Base-by-base conservation (phyloP, 2,888 invertebrate species). In the Eretmocerus hayati region DNA sequence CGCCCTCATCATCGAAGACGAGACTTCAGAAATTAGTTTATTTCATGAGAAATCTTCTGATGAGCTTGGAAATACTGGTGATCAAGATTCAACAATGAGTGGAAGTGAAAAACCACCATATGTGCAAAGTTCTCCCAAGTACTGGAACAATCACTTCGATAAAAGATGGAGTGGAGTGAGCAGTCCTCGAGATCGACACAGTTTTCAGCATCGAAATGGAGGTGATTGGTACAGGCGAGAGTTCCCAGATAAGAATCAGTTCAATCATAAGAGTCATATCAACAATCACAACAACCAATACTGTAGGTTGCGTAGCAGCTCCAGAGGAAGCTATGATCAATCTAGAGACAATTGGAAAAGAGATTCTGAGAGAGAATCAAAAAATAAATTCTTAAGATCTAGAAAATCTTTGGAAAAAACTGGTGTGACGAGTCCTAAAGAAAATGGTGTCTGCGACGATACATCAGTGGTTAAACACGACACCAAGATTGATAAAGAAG, bases 31-130 rank as follows among this genome's bases (percentile, higher is more conserved):
- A 16, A 48, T 49, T 22, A 42, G 33, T 48, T 33, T 11, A 15
- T 21, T 37, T 22, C 30, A 49, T 18, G 43, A 48, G 5, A 39
- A 39, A 4, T 22, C 23, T 22, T 15, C 5, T 6, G 36, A 36
- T n/a, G n/a, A n/a, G n/a, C n/a, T n/a, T n/a, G n/a, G n/a, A 33
- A 44, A 42, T 26, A 20, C 20, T 13, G 11, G 36, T 42, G 44
- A 48, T 50, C 33, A 48, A 42, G 45, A 44, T 4, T 43, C 36
- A 37, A 47, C 16, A 26, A 54, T 54, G 54, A 54, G 50, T 44
- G 53, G 37, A 48, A 47, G n/a, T 22, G 49, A 52, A 15, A 18
- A 40, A 37, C 48, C 48, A 37, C 42, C 42, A 21, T 6, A 48
- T 30, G 41, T 48, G 44, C 48, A 49, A 3, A 52, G 46, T 43